phyloP scores from a whole-genome alignment of 2,113 vertebrate species.

The Lophotis ruficrista region DNA sequence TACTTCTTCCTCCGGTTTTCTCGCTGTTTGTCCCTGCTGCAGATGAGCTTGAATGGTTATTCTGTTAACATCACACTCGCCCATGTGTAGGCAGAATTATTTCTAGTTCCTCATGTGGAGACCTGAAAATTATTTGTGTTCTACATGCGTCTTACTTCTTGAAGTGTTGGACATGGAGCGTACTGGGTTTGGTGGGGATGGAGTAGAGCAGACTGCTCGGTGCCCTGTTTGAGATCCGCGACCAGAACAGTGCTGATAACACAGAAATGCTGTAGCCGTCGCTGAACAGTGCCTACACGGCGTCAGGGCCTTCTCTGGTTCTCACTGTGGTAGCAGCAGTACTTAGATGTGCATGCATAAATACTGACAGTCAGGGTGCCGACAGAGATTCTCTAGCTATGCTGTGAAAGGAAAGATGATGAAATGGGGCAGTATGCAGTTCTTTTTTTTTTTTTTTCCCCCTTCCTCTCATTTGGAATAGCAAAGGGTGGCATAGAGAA shows the following conservation, averaged over 20 bases:
- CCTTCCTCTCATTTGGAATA: neutral
- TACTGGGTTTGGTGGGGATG: neutral
- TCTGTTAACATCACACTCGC: neutral
- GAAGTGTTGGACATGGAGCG: neutral
- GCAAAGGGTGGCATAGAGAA: neutral
- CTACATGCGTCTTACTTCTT: neutral
- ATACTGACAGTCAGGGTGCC: neutral
- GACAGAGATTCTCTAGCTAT: neutral
- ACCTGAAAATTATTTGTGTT: neutral
- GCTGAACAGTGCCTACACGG: neutral
- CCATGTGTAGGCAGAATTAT: neutral
- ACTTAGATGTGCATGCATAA: neutral
- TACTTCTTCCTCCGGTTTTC: neutral
- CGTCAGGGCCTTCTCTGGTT: neutral
- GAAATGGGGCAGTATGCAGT: neutral
- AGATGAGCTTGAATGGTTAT: neutral
- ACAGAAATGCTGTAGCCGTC: neutral
- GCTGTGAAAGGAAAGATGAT: neutral
- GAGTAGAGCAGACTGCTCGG: no score
- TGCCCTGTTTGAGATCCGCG: neutral
- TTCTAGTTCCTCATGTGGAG: neutral
- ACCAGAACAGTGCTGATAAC: neutral
- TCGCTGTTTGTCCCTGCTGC: neutral
- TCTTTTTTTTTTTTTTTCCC: no score
- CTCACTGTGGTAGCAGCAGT: neutral